These are phyloP conservation scores for Odontothrips loti DNA, from an alignment of 2,888 invertebrate species.

Conservation along the genomic window DNA sequence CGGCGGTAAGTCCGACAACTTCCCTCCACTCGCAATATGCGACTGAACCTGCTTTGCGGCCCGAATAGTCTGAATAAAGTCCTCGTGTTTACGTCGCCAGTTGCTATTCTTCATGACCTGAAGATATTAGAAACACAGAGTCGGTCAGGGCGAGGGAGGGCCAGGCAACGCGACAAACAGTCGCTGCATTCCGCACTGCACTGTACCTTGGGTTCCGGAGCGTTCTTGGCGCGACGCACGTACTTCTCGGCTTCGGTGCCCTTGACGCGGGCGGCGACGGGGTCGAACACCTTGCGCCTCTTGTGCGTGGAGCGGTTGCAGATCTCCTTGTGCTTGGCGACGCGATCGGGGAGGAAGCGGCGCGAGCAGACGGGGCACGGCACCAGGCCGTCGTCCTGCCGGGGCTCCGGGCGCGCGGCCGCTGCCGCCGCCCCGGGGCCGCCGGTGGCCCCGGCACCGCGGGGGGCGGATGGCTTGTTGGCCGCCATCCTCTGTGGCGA, in stretches of 20 bases:
- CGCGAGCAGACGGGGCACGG: conserved; percentile 73
- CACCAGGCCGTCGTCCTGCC: conserved; percentile 44
- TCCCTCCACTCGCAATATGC: conserved; percentile 77
- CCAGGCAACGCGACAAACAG: too few relatives aligned
- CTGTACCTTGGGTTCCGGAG: conserved; percentile 21
- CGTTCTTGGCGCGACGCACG: conserved; percentile 46
- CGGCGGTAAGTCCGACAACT: conserved; percentile 80
- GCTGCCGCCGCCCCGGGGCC: conserved; percentile 38
- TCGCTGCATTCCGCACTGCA: background rate
- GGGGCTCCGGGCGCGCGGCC: conserved; percentile 44
- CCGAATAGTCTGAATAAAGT: conserved; percentile 85
- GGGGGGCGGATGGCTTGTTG: conserved; percentile 16
- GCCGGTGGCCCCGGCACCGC: background rate
- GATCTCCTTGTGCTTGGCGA: conserved; percentile 76
- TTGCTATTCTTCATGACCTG: conserved; percentile 52
- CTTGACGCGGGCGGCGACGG: conserved; percentile 79
- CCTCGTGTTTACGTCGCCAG: conserved; percentile 92
- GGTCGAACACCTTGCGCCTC: conserved; percentile 88
- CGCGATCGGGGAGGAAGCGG: conserved; percentile 73
- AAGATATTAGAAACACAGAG: background rate
- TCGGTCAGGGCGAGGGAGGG: background rate
- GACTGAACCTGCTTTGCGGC: conserved; percentile 82
- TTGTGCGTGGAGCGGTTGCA: conserved; percentile 74
- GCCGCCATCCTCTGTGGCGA: conserved; percentile 30
- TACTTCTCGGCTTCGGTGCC: conserved; percentile 86